Evolutionary conservation across 2,888 invertebrate genomes (phyloP).

Genomic region (Xestia c-nigrum): DNA sequence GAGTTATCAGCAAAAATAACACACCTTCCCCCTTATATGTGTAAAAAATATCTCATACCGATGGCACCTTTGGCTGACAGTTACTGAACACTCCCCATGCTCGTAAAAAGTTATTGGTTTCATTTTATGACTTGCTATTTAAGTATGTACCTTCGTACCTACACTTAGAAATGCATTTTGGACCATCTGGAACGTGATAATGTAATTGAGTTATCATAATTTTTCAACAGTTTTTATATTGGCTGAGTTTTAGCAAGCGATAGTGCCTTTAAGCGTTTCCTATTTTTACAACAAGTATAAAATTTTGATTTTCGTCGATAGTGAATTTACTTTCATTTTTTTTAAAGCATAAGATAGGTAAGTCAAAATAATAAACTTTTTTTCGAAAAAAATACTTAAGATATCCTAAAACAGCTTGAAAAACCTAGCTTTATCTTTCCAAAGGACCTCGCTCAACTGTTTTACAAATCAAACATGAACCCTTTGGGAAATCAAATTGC

Average conservation of each 20-base stretch:
- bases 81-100: constrained; percentile 18
- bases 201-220: background rate
- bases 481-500: constrained; percentile 19
- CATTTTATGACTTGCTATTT: constrained; percentile 33
- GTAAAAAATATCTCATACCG: constrained; percentile 2
- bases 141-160: background rate
- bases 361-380: too few species aligned
- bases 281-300: too few species aligned
- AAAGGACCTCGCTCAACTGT: background rate
- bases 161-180: background rate
- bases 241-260: background rate
- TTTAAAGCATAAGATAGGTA: background rate
- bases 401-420: background rate
- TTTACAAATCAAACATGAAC: constrained; percentile 16
- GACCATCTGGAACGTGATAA: background rate
- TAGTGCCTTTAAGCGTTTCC: too few species aligned
- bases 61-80: constrained; percentile 11
- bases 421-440: background rate
- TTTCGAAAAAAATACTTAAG: background rate
- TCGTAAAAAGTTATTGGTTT: constrained; percentile 49
- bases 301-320: background rate
- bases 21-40: background rate
- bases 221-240: background rate
- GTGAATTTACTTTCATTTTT: background rate
- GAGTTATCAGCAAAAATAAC: background rate